Conservation (phyloP, 1,140 invertebrate species). For the Paraescarpia echinospica region DNA sequence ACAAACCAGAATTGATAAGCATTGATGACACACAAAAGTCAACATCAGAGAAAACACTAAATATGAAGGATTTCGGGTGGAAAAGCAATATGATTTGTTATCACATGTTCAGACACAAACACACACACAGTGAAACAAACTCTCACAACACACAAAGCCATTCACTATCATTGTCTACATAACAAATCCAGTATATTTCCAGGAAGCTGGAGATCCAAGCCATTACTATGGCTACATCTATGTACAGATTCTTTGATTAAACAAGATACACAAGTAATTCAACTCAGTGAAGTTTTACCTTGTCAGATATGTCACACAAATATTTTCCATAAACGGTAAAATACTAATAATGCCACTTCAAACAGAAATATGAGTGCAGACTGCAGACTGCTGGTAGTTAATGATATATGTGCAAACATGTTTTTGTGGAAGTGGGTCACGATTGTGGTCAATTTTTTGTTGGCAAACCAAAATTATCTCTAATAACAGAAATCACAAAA, state of each 20-base stretch:
- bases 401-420: neutral
- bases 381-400: neutral
- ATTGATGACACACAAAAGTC: too few species aligned
- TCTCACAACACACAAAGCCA: too few species aligned
- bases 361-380: neutral
- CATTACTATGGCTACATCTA: neutral
- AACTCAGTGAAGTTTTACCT: neutral
- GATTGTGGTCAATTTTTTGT: neutral
- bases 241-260: neutral
- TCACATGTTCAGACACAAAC: neutral
- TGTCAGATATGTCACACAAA: neutral
- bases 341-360: neutral
- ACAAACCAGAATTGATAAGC: too few species aligned
- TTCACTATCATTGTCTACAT: too few species aligned
- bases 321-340: neutral
- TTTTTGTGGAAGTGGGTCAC: neutral
- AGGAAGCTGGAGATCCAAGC: neutral
- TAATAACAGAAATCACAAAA: neutral
- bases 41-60: too few species aligned
- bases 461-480: neutral
- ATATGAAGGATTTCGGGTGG: too few species aligned
- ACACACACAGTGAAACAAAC: neutral
- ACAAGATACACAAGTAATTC: too few species aligned
- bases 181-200: neutral
- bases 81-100: too few species aligned